Conservation (phyloP, 2,888 invertebrate genomes). For the Eupsilia transversa region DNA sequence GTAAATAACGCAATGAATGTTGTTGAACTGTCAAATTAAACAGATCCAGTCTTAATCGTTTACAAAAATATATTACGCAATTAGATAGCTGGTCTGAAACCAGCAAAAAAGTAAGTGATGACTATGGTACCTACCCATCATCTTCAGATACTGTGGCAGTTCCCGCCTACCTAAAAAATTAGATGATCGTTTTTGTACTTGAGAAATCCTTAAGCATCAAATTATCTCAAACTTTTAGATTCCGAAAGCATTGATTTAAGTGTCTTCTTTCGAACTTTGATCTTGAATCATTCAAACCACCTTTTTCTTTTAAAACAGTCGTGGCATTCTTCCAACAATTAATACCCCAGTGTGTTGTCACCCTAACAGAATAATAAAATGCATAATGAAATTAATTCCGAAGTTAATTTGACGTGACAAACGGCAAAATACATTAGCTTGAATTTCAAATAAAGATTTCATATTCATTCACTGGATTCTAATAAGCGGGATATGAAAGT, state of each 20-base stretch:
- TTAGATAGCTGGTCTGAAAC: too few species aligned
- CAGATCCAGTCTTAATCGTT: too few species aligned
- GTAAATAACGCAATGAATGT: too few species aligned
- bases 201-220: not conserved
- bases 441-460: conserved; percentile 67
- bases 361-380: conserved; percentile 51
- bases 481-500: conserved; percentile 68
- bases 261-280: conserved; percentile 6
- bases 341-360: conserved; percentile 16
- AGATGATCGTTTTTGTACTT: not conserved
- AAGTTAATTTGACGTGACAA: conserved; percentile 62
- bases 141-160: not conserved
- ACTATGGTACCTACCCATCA: not conserved
- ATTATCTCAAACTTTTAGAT: not conserved
- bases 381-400: conserved; percentile 47
- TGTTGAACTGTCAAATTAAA: too few species aligned
- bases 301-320: conserved; percentile 20
- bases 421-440: conserved; percentile 52
- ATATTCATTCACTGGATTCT: conserved; percentile 64
- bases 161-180: not conserved
- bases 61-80: too few species aligned
- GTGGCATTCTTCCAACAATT: conserved; percentile 7
- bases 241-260: conserved; percentile 9
- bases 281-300: conserved; percentile 27
- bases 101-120: not conserved